phyloP scores from a whole-genome alignment of 2,113 vertebrate species.

The Oreotrochilus melanogaster region DNA sequence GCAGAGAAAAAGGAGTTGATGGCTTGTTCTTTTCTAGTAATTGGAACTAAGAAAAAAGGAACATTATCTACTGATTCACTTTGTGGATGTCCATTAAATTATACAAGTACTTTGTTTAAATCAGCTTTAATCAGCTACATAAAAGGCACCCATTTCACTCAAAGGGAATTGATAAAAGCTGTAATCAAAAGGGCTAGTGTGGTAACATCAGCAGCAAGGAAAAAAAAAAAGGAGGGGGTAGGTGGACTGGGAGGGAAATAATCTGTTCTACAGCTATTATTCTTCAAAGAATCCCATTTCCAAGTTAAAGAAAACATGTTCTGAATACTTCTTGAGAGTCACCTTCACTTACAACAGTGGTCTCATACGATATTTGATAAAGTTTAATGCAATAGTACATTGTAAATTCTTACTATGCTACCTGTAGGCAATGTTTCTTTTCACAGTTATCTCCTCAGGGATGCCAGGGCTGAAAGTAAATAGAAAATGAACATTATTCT shows the following conservation, averaged over 20 bases:
- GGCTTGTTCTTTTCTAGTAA: background rate
- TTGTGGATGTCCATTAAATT: background rate
- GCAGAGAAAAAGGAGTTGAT: background rate
- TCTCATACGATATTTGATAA: background rate
- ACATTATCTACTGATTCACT: background rate
- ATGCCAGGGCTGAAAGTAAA: background rate
- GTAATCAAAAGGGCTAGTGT: background rate
- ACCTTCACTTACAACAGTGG: background rate
- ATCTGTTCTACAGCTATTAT: background rate
- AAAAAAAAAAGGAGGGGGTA: background rate
- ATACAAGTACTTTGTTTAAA: background rate
- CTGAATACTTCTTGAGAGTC: background rate
- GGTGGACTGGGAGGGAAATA: fast-evolving
- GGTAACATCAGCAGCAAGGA: background rate
- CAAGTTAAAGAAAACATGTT: background rate
- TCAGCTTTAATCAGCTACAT: constrained; percentile 31
- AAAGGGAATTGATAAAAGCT: constrained; percentile 33
- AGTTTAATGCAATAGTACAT: background rate
- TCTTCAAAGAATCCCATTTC: constrained; percentile 4
- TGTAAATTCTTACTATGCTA: background rate
- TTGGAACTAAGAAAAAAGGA: background rate
- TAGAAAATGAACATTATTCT: background rate
- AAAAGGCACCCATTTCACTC: background rate
- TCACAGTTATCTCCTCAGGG: background rate
- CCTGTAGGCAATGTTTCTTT: background rate